phyloP scores from a whole-genome alignment of 2,888 invertebrate species.

The Mythimna loreyi region DNA sequence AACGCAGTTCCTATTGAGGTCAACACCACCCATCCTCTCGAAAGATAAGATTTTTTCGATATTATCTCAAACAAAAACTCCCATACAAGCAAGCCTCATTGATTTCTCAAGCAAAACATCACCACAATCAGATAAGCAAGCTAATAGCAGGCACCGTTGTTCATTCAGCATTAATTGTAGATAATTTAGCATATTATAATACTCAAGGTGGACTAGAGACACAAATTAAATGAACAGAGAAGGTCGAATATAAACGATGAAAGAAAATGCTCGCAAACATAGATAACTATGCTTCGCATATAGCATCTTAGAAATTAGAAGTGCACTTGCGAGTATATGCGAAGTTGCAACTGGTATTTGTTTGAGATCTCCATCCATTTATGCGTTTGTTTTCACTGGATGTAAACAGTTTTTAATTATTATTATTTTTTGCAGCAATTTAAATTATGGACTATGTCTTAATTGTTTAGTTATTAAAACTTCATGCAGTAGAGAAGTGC shows the following conservation, averaged over 20 bases:
- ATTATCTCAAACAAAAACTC: conserved; percentile 24
- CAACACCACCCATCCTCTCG: conserved; percentile 14
- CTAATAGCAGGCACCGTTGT: conserved; percentile 50
- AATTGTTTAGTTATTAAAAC: no score
- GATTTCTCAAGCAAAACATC: conserved; percentile 40
- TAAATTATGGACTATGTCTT: no score
- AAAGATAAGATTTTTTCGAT: conserved; percentile 7
- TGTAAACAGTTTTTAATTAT: no score
- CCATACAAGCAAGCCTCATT: conserved; percentile 45
- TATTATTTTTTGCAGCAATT: no score
- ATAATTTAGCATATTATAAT: conserved; percentile 68
- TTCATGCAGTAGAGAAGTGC: no score
- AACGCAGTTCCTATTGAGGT: conserved; percentile 18
- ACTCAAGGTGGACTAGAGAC: conserved; percentile 67
- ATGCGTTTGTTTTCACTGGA: no score
- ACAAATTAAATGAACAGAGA: neutral
- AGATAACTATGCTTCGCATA: neutral
- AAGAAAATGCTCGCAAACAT: neutral
- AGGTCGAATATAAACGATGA: conserved; percentile 2
- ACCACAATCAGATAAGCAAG: conserved; percentile 48
- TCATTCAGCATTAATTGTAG: conserved; percentile 68
- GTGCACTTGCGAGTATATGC: neutral
- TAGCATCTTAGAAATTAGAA: no score
- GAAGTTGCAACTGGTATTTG: neutral
- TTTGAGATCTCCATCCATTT: no score